phyloP scores from a whole-genome alignment of 2,797 vertebrate species.

The Thalassophryne amazonica region DNA sequence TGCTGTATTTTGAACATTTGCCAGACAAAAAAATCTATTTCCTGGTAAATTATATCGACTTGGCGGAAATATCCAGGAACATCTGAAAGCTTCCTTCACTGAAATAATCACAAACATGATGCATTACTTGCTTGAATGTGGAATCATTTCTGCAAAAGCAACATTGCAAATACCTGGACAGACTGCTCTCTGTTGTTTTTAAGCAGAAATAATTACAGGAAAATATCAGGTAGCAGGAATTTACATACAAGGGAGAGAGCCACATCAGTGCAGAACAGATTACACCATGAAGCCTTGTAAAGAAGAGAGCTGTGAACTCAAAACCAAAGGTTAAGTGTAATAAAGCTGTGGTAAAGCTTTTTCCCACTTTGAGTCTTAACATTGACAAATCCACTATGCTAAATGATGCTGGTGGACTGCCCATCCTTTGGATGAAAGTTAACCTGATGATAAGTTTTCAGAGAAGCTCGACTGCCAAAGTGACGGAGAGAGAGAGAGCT shows the following conservation, averaged over 20 bases:
- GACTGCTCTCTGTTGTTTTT: too few species aligned
- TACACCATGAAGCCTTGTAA: slow-evolving; percentile 22
- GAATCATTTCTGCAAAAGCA: too few species aligned
- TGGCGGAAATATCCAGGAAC: too few species aligned
- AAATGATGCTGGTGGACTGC: slow-evolving; percentile 18
- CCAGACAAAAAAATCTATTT: too few species aligned
- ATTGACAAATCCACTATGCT: slow-evolving; percentile 25
- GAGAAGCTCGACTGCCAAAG: not conserved
- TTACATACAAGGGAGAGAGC: slow-evolving; percentile 13
- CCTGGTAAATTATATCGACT: too few species aligned
- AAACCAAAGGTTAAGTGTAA: slow-evolving; percentile 53
- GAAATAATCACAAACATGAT: too few species aligned
- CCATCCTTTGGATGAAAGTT: slow-evolving; percentile 10
- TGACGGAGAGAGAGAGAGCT: not conserved
- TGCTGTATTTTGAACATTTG: too few species aligned
- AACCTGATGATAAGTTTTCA: slow-evolving; percentile 2
- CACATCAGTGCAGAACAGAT: slow-evolving; percentile 26
- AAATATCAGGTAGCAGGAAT: slow-evolving; percentile 1
- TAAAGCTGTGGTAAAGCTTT: slow-evolving; percentile 41
- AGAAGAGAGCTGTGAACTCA: slow-evolving; percentile 19
- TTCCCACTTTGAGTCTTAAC: slow-evolving; percentile 36
- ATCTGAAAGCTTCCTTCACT: too few species aligned
- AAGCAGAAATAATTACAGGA: slow-evolving; percentile 1
- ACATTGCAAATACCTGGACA: too few species aligned
- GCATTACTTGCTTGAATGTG: too few species aligned